These are phyloP conservation scores for Melieria picta DNA, from an alignment of 2,888 invertebrate genomes.

Conservation along the genomic window DNA sequence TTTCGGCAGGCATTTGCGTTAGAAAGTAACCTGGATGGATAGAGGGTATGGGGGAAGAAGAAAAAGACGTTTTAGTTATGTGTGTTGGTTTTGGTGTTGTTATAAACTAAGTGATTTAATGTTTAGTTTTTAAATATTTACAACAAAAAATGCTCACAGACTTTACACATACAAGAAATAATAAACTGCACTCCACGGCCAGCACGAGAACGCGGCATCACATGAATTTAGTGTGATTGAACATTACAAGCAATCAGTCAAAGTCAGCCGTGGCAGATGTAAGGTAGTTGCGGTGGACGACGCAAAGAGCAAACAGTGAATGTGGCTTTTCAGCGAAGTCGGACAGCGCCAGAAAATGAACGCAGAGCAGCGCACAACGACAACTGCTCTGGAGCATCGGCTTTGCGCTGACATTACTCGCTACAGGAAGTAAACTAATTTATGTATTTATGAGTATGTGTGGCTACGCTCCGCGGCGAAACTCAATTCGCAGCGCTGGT, in stretches of 20 bases:
- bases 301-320: constrained; percentile 10
- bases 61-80: constrained; percentile 9
- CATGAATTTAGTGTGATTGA: not conserved
- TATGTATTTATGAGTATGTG: constrained; percentile 38
- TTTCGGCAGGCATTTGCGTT: too few relatives aligned
- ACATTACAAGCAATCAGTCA: constrained; percentile 14
- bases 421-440: constrained; percentile 38
- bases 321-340: constrained; percentile 27
- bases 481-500: constrained; percentile 41
- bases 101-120: constrained; percentile 28
- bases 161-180: too few relatives aligned
- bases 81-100: constrained; percentile 15
- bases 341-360: constrained; percentile 26
- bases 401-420: constrained; percentile 34
- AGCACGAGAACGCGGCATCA: too few relatives aligned
- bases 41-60: not conserved
- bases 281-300: not conserved
- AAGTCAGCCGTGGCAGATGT: not conserved
- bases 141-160: constrained; percentile 6
- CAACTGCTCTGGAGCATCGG: constrained; percentile 7
- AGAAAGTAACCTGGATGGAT: too few relatives aligned
- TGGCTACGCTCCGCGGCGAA: constrained; percentile 43
- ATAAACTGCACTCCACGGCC: too few relatives aligned
- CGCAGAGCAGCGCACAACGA: constrained; percentile 8
- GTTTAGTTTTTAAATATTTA: constrained; percentile 30